Evolutionary conservation across 2,888 invertebrate species (phyloP).

Genomic region (Megalurothrips usitatus): DNA sequence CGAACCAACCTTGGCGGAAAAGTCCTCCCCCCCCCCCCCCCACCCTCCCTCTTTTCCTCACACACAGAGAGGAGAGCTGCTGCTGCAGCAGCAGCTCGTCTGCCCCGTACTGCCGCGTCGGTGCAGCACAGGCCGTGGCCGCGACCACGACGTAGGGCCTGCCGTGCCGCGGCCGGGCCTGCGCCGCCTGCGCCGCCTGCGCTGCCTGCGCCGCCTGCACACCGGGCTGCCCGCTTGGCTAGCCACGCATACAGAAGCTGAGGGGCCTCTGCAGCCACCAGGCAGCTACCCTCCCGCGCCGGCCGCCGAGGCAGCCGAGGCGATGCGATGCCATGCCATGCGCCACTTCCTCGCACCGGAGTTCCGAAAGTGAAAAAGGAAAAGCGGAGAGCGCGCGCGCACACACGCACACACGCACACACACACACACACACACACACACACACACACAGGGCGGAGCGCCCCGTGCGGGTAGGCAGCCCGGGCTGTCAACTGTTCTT

Average conservation of each 20-base stretch:
- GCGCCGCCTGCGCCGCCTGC: too few species aligned
- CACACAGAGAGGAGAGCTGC: not conserved
- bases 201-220: not conserved
- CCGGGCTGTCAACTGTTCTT: too few species aligned
- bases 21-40: not conserved
- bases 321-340: not conserved
- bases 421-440: not conserved
- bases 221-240: conserved; percentile 4
- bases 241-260: conserved; percentile 4
- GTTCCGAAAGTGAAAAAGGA: not conserved
- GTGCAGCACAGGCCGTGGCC: not conserved
- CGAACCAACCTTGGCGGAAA: too few species aligned
- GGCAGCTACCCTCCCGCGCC: conserved; percentile 16
- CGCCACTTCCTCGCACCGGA: not conserved
- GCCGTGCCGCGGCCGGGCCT: too few species aligned
- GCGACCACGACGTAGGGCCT: too few species aligned
- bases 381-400: not conserved
- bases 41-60: not conserved
- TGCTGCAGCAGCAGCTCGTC: too few species aligned
- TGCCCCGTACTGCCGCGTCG: too few species aligned
- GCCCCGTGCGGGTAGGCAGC: too few species aligned
- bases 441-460: too few species aligned
- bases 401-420: too few species aligned
- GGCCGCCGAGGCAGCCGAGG: too few species aligned
- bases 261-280: not conserved